Conservation (phyloP, 2,888 invertebrate genomes). For the Acleris sparsana region DNA sequence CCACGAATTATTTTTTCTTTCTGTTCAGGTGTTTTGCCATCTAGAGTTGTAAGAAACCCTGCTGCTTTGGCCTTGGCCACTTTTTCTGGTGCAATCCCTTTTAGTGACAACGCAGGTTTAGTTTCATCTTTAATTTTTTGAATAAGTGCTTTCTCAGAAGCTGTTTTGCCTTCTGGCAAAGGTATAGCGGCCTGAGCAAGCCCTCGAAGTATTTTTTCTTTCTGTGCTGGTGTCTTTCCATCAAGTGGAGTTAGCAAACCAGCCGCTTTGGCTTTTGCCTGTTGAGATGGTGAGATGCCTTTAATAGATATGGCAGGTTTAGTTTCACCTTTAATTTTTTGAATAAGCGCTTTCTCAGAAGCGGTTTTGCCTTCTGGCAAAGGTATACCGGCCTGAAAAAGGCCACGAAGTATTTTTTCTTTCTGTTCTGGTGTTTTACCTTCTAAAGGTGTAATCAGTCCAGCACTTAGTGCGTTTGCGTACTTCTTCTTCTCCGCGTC, state of each 20-base stretch:
- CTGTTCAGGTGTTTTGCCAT: background rate
- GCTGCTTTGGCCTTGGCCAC: too few species aligned
- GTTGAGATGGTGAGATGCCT: too few species aligned
- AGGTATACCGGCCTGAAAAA: slow-evolving; percentile 46
- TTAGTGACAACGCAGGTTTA: background rate
- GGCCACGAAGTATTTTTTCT: slow-evolving; percentile 37
- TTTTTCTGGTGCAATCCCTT: too few species aligned
- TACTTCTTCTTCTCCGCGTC: too few species aligned
- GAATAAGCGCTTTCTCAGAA: too few species aligned
- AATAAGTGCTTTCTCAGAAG: too few species aligned
- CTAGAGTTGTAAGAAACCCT: too few species aligned
- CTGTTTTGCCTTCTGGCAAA: too few species aligned
- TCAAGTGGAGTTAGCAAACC: background rate
- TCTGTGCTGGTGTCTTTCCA: background rate
- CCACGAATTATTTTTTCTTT: background rate
- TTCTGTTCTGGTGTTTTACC: background rate
- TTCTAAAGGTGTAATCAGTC: too few species aligned
- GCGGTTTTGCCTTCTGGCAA: background rate
- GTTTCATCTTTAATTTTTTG: background rate
- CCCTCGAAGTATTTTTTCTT: slow-evolving; percentile 37
- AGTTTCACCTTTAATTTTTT: too few species aligned
- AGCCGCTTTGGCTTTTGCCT: background rate
- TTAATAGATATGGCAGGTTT: too few species aligned
- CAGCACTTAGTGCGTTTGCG: too few species aligned
- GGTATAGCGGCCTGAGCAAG: slow-evolving; percentile 45